phyloP scores from a whole-genome alignment of 2,888 invertebrate genomes.

The Xylota sylvarum region DNA sequence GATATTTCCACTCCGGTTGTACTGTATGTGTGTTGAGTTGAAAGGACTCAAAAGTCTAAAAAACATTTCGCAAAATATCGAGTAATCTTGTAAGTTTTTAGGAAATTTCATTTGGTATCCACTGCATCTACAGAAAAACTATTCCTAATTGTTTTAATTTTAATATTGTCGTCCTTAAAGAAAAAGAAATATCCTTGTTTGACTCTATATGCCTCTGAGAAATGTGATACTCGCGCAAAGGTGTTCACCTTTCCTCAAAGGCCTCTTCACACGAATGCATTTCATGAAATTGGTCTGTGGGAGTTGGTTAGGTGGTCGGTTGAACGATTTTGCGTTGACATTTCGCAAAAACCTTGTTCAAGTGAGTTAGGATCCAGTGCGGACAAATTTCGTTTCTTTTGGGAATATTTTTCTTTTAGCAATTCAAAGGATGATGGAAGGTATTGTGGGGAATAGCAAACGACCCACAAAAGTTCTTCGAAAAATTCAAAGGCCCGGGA shows the following conservation, averaged over 20 bases:
- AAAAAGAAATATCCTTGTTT: neutral
- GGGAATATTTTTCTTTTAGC: constrained; percentile 29
- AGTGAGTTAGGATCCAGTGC: neutral
- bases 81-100: constrained; percentile 32
- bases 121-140: constrained; percentile 26
- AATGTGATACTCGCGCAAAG: neutral
- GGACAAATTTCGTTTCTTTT: constrained; percentile 4
- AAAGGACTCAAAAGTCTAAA: constrained; percentile 43
- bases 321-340: constrained; percentile 21
- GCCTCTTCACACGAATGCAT: constrained; percentile 35
- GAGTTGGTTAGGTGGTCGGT: constrained; percentile 19
- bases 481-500: neutral
- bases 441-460: constrained; percentile 19
- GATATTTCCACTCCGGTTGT: constrained; percentile 40
- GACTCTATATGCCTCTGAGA: neutral
- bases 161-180: constrained; percentile 28
- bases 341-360: constrained; percentile 26
- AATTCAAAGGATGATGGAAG: constrained; percentile 34
- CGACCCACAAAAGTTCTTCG: constrained; percentile 7
- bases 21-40: neutral
- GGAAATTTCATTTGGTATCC: constrained; percentile 20
- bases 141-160: constrained; percentile 67
- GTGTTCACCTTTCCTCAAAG: constrained; percentile 5
- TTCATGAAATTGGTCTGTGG: constrained; percentile 1
- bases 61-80: constrained; percentile 20